Evolutionary conservation across 2,113 vertebrate species (phyloP).

Genomic region (Pogonocichla stellata): DNA sequence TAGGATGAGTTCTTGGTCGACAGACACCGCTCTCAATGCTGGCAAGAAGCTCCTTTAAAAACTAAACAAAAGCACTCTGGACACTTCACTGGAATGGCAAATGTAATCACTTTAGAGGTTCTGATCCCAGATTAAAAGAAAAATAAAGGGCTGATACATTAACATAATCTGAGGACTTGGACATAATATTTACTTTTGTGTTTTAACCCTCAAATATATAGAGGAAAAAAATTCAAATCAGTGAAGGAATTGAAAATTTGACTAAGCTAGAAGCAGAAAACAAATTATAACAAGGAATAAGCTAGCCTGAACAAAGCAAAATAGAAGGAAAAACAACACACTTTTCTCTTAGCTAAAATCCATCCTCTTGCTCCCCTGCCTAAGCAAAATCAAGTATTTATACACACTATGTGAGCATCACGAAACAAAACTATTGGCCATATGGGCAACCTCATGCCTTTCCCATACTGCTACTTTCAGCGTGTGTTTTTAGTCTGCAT

Average conservation of each 20-base stretch:
- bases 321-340: background rate
- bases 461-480: background rate
- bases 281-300: background rate
- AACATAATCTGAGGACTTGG: background rate
- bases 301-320: background rate
- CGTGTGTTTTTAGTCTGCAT: background rate
- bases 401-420: background rate
- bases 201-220: background rate
- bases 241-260: background rate
- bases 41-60: background rate
- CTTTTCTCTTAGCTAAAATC: background rate
- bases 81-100: background rate
- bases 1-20: background rate
- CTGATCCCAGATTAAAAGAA: background rate
- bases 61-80: background rate
- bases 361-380: background rate
- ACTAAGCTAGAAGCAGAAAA: background rate
- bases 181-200: background rate
- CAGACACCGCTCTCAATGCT: background rate
- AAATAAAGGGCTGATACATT: background rate
- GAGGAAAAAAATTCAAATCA: background rate
- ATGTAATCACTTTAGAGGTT: background rate
- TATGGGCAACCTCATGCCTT: slow-evolving; percentile 6
- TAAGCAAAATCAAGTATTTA: background rate
- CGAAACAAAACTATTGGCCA: background rate